A percentile compares a stretch with the other conserved stretches of the same genome.
These are phyloP conservation scores for Microplitis manilae DNA, from an alignment of 2,888 invertebrate genomes.

Conservation along the genomic window DNA sequence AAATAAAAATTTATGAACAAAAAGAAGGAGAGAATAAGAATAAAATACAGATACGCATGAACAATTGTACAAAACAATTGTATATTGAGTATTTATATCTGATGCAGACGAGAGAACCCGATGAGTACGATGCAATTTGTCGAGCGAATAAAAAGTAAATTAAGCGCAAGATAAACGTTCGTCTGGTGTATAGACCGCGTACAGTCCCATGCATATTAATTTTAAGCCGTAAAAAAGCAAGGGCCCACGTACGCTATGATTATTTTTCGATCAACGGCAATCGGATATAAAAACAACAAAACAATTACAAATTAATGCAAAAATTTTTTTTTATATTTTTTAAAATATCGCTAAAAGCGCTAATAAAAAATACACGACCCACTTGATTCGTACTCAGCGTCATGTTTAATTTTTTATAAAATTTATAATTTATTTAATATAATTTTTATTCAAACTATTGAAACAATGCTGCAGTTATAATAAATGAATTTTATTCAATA, in stretches of 20 bases:
- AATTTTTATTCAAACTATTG: too few relatives aligned
- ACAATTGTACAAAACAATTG: slow-evolving; percentile 48
- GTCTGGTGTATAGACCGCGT: slow-evolving; percentile 54
- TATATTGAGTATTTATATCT: slow-evolving; percentile 16
- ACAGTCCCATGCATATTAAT: slow-evolving; percentile 70
- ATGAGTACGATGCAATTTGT: slow-evolving; percentile 61
- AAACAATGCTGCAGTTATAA: too few relatives aligned
- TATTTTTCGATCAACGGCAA: slow-evolving; percentile 67
- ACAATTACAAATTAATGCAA: slow-evolving; percentile 66
- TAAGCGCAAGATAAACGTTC: slow-evolving; percentile 70
- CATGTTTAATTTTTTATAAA: too few relatives aligned
- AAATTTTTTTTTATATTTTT: slow-evolving; percentile 2
- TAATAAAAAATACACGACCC: neutral
- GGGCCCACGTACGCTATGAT: slow-evolving; percentile 54
- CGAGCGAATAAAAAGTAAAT: slow-evolving; percentile 70
- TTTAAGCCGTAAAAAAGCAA: slow-evolving; percentile 69
- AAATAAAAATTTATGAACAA: neutral
- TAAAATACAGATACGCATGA: neutral
- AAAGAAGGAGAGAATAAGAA: neutral
- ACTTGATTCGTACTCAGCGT: neutral
- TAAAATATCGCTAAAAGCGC: neutral
- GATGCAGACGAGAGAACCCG: slow-evolving; percentile 37
- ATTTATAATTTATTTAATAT: too few relatives aligned
- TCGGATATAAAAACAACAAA: slow-evolving; percentile 63
- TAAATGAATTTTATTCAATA: neutral